Conservation (phyloP, 2,797 vertebrate species). For the Spizella passerina region DNA sequence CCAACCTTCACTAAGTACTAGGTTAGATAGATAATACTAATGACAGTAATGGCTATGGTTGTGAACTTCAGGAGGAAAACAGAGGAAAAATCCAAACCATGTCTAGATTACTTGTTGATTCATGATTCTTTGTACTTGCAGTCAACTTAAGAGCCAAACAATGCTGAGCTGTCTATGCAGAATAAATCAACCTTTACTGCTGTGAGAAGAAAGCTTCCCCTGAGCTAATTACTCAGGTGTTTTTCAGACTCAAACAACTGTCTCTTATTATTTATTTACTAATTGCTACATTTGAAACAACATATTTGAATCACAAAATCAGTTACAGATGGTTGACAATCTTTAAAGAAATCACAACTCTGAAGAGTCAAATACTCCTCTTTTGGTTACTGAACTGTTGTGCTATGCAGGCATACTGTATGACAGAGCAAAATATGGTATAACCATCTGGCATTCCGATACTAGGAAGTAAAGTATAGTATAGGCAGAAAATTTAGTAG, state of each 20-base stretch:
- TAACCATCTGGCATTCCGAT: background rate
- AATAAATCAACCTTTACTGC: background rate
- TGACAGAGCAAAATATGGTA: background rate
- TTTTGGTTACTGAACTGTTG: background rate
- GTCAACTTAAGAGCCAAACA: background rate
- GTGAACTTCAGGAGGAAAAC: background rate
- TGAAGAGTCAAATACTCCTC: background rate
- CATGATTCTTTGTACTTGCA: background rate
- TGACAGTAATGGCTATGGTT: background rate
- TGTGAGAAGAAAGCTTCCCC: background rate
- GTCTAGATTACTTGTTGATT: background rate
- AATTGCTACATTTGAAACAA: background rate
- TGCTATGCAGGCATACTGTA: background rate
- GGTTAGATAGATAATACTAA: background rate
- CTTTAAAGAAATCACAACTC: background rate
- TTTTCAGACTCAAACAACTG: background rate
- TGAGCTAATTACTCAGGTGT: background rate
- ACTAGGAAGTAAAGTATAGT: background rate
- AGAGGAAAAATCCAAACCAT: no score
- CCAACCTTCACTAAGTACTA: background rate
- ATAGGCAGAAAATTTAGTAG: background rate
- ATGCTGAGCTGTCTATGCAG: background rate
- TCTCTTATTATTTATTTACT: background rate
- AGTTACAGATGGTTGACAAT: background rate
- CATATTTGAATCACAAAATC: background rate